Conservation (phyloP, 2,113 vertebrate species). For the Prunella himalayana region DNA sequence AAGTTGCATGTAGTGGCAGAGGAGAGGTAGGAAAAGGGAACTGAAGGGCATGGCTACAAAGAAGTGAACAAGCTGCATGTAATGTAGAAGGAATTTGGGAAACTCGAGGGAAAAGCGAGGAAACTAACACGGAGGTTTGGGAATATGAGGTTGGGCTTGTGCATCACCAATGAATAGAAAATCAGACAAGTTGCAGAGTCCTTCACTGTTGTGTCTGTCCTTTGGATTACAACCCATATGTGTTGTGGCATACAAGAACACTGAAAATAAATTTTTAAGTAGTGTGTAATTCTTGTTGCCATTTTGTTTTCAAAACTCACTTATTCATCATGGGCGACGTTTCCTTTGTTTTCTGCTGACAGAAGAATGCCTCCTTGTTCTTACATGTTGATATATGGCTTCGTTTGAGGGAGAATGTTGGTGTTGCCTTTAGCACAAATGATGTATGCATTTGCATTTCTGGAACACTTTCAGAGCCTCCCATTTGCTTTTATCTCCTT, state of each 20-base stretch:
- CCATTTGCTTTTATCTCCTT: constrained; percentile 47
- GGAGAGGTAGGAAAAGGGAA: neutral
- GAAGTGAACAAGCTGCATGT: neutral
- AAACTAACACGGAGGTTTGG: neutral
- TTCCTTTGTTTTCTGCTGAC: constrained; percentile 21
- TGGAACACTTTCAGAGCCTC: constrained; percentile 33
- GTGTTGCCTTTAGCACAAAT: constrained; percentile 46
- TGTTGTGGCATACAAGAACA: neutral
- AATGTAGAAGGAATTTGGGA: neutral
- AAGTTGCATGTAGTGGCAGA: neutral
- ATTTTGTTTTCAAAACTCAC: neutral
- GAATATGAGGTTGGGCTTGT: neutral
- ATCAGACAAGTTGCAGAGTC: neutral
- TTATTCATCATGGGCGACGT: neutral
- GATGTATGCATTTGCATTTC: constrained; percentile 47
- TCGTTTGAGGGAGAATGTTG: neutral
- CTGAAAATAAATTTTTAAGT: neutral
- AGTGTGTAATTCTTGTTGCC: neutral
- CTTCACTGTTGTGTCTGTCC: neutral
- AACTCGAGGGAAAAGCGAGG: neutral
- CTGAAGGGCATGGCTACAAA: neutral
- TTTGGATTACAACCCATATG: neutral
- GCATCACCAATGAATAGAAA: neutral
- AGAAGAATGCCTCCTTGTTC: constrained; percentile 40
- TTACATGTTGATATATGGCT: constrained; percentile 44